Evolutionary conservation across 2,113 vertebrate genomes (phyloP).

Genomic region (Thunnus thynnus): DNA sequence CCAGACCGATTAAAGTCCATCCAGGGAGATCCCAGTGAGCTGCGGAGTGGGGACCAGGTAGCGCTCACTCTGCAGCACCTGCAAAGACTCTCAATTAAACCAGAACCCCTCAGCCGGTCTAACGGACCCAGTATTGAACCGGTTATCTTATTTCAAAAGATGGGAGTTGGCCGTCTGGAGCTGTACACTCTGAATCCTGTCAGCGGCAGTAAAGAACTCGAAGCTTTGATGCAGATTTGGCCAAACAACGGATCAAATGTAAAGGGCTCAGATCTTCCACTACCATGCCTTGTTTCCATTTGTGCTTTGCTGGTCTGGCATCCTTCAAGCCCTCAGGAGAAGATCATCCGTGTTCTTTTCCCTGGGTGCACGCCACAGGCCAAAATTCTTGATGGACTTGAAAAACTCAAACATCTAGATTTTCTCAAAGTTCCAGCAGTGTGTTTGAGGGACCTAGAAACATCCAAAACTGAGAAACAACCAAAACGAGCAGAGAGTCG

Average conservation of each 20-base stretch:
- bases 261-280: constrained; percentile 77
- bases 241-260: constrained; percentile 54
- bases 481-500: constrained; percentile 88
- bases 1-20: constrained; percentile 81
- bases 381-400: constrained; percentile 91
- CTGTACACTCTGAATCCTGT: constrained; percentile 92
- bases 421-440: constrained; percentile 90
- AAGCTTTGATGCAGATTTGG: constrained; percentile 87
- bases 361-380: constrained; percentile 92
- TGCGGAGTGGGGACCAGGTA: constrained; percentile 87
- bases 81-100: constrained; percentile 84
- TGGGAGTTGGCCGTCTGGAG: constrained; percentile 95
- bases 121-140: constrained; percentile 82
- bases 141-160: constrained; percentile 92
- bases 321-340: constrained; percentile 87
- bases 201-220: constrained; percentile 84
- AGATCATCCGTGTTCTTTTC: constrained; percentile 92
- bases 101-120: constrained; percentile 83
- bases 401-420: constrained; percentile 91
- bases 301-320: constrained; percentile 96
- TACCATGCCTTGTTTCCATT: constrained; percentile 87
- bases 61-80: constrained; percentile 85
- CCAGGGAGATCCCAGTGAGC: constrained; percentile 66
- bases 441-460: constrained; percentile 87
- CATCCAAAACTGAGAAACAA: constrained; percentile 75